These are phyloP conservation scores for Oscheius myriophilus DNA, from an alignment of 2,888 invertebrate species.

Conservation along the genomic window DNA sequence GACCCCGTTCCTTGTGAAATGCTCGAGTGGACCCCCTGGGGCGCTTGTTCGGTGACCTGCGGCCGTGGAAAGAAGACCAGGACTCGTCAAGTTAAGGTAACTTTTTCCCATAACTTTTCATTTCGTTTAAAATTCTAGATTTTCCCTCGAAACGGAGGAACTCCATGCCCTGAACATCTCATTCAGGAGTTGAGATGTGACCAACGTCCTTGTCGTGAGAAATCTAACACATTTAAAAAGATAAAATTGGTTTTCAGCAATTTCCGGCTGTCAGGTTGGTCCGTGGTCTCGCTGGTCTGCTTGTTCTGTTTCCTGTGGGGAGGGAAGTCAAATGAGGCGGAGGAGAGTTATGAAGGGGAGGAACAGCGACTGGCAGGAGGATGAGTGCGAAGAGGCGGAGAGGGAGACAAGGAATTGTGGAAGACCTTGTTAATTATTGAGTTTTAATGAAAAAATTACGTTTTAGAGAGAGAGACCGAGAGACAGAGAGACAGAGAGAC, in stretches of 20 bases:
- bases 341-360: conserved; percentile 45
- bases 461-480: no score
- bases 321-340: conserved; percentile 77
- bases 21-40: conserved; percentile 82
- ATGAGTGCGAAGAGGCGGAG: conserved; percentile 44
- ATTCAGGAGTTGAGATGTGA: conserved; percentile 67
- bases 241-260: conserved; percentile 51
- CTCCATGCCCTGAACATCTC: conserved; percentile 67
- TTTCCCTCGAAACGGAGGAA: conserved; percentile 68
- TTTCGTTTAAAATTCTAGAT: conserved; percentile 33
- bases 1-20: conserved; percentile 77
- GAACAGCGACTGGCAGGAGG: conserved; percentile 50
- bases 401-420: conserved; percentile 41
- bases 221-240: neutral
- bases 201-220: conserved; percentile 68
- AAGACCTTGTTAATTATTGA: conserved; percentile 10
- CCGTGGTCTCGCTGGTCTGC: conserved; percentile 74
- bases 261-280: conserved; percentile 71
- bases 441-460: neutral
- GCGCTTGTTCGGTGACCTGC: conserved; percentile 83
- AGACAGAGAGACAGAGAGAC: no score
- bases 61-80: conserved; percentile 79
- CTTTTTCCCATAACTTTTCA: neutral
- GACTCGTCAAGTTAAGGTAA: conserved; percentile 62
- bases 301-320: conserved; percentile 75